Evolutionary conservation across 2,888 invertebrate genomes (phyloP).

Genomic region (Eristalis arbustorum): DNA sequence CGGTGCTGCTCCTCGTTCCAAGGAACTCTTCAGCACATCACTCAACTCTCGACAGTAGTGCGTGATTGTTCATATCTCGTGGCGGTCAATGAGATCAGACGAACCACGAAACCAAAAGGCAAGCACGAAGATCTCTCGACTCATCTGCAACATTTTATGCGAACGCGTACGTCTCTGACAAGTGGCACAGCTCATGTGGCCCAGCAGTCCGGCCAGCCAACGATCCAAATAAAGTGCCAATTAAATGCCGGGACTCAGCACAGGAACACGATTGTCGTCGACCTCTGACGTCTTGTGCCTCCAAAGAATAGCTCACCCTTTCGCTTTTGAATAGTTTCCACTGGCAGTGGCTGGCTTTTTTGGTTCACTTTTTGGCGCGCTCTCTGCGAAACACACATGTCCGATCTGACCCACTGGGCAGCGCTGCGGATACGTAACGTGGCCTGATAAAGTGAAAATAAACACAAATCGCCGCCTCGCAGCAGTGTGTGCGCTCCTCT

Average conservation of each 20-base stretch:
- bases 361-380: not conserved
- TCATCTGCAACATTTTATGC: conserved; percentile 23
- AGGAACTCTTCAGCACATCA: conserved; percentile 6
- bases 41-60: not conserved
- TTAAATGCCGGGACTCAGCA: conserved; percentile 40
- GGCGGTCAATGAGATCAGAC: conserved; percentile 38
- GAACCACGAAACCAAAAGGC: not conserved
- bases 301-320: conserved; percentile 27
- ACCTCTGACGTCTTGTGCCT: conserved; percentile 9
- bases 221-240: conserved; percentile 48
- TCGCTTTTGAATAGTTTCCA: not conserved
- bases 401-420: conserved; percentile 67
- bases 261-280: conserved; percentile 5
- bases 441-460: conserved; percentile 46
- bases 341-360: not conserved
- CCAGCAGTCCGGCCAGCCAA: conserved; percentile 5
- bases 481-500: not conserved
- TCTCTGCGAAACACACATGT: conserved; percentile 53
- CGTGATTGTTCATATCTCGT: conserved; percentile 1
- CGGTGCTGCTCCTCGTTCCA: not conserved
- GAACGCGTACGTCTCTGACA: not conserved
- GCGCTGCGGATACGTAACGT: conserved; percentile 53
- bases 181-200: not conserved
- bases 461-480: conserved; percentile 35
- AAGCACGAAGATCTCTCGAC: not conserved